These are phyloP conservation scores for Brachionus sp. DNA, from an alignment of 1,140 invertebrate genomes.

Conservation along the genomic window DNA sequence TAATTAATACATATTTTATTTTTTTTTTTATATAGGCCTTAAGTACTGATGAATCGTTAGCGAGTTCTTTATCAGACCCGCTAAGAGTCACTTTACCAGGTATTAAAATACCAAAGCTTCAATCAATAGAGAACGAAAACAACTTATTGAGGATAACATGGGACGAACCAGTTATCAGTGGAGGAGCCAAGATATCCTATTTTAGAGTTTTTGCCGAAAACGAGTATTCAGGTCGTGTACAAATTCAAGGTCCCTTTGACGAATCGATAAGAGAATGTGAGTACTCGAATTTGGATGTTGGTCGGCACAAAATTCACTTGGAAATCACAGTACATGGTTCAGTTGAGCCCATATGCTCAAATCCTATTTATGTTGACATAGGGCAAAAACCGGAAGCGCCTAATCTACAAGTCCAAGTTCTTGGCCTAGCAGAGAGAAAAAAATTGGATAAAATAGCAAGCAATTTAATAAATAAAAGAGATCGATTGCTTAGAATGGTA, in stretches of 20 bases:
- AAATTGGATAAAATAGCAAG: slow-evolving; percentile 56
- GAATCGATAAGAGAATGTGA: slow-evolving; percentile 26
- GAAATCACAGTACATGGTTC: slow-evolving; percentile 53
- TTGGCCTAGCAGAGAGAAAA: slow-evolving; percentile 56
- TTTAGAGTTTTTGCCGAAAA: slow-evolving; percentile 51
- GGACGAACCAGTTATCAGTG: slow-evolving; percentile 55
- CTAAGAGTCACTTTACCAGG: slow-evolving; percentile 57
- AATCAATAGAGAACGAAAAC: slow-evolving; percentile 52
- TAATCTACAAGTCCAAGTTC: slow-evolving; percentile 53
- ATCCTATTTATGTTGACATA: slow-evolving; percentile 53
- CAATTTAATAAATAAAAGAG: slow-evolving; percentile 58
- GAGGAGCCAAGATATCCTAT: slow-evolving; percentile 58
- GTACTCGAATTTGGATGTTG: background rate
- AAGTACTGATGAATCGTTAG: slow-evolving; percentile 53
- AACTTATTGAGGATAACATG: slow-evolving; percentile 55
- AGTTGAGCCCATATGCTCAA: slow-evolving; percentile 53
- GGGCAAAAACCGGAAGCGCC: slow-evolving; percentile 55
- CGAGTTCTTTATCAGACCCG: slow-evolving; percentile 57
- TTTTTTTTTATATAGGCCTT: slow-evolving; percentile 51
- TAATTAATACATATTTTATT: background rate
- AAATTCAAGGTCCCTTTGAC: slow-evolving; percentile 35
- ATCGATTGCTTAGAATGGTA: slow-evolving; percentile 50
- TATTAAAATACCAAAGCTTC: slow-evolving; percentile 51
- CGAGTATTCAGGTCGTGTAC: background rate
- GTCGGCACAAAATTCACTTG: slow-evolving; percentile 39